These are phyloP conservation scores for Rhinoptilus africanus DNA, from an alignment of 2,113 vertebrate species.

Conservation along the genomic window DNA sequence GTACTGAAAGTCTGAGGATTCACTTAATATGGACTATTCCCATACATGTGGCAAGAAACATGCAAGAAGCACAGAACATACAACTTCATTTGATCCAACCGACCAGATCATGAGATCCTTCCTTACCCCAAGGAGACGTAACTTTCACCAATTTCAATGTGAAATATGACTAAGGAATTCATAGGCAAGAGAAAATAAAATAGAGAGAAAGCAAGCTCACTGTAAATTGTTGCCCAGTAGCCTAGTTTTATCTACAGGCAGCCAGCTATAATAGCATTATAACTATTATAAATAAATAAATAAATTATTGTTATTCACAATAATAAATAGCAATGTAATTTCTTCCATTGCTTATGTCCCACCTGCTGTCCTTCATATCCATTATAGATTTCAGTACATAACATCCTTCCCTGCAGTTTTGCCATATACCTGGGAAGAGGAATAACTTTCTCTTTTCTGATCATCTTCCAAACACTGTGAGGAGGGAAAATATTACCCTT, in stretches of 20 bases:
- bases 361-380: background rate
- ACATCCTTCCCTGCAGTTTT: background rate
- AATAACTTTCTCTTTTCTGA: background rate
- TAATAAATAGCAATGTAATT: background rate
- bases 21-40: background rate
- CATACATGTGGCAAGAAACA: background rate
- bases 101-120: background rate
- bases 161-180: background rate
- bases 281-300: background rate
- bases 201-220: background rate
- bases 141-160: background rate
- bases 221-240: background rate
- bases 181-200: background rate
- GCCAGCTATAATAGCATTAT: background rate
- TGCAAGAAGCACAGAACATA: background rate
- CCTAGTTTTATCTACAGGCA: background rate
- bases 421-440: background rate
- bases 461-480: background rate
- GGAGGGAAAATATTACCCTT: background rate
- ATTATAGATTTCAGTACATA: background rate
- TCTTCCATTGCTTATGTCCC: background rate
- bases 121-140: too few species aligned
- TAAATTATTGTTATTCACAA: background rate
- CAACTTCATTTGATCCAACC: background rate
- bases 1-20: background rate